Conservation (phyloP, 2,113 vertebrate genomes). For the Bubo bubo region DNA sequence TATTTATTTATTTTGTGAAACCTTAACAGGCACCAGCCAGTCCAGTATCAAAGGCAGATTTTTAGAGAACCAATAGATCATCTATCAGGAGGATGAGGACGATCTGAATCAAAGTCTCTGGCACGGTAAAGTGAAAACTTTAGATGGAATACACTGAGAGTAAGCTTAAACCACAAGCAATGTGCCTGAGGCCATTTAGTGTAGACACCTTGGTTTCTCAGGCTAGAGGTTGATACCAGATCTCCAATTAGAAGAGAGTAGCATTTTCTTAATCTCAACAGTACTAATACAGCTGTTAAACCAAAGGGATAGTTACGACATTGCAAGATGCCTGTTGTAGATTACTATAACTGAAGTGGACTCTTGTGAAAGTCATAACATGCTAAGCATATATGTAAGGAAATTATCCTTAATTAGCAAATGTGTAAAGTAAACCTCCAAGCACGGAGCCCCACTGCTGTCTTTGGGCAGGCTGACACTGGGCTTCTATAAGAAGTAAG, state of each 20-base stretch:
- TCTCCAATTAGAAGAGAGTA: background rate
- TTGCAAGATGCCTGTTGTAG: background rate
- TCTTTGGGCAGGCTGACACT: background rate
- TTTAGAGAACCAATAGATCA: background rate
- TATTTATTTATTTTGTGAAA: background rate
- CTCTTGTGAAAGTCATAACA: background rate
- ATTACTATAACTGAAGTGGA: background rate
- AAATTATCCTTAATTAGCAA: background rate
- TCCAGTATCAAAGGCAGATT: background rate
- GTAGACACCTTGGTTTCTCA: background rate
- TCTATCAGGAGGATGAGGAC: background rate
- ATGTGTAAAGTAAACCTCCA: background rate
- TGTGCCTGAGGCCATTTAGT: background rate
- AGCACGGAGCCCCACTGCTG: background rate
- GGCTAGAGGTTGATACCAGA: background rate
- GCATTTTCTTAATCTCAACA: background rate
- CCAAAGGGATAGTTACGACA: background rate
- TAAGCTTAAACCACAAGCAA: background rate
- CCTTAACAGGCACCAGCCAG: background rate
- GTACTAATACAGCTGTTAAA: background rate
- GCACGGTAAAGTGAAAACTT: background rate
- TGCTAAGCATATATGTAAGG: background rate
- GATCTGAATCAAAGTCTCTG: background rate
- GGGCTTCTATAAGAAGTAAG: background rate
- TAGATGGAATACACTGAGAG: background rate